Percentiles rank a stretch among this genome's conserved stretches.
These are phyloP conservation scores for Spodoptera picta DNA, from an alignment of 2,888 invertebrate species.

Conservation along the genomic window DNA sequence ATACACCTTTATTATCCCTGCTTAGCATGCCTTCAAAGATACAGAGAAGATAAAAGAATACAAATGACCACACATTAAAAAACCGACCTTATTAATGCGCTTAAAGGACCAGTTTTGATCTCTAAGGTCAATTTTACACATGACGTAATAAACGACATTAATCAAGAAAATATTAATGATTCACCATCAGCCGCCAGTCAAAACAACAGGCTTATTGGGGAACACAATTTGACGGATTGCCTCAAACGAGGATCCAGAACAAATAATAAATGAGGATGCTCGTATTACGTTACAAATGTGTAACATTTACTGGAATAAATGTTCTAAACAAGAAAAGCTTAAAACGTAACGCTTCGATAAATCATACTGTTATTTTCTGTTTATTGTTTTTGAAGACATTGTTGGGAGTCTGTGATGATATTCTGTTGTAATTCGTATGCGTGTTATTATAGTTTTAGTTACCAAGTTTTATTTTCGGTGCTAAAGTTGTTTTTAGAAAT, in stretches of 20 bases:
- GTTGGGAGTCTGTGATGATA: too few relatives aligned
- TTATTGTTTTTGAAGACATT: not conserved
- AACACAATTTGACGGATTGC: constrained; percentile 37
- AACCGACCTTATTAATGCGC: too few relatives aligned
- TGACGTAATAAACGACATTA: constrained; percentile 2
- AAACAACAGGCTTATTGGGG: constrained; percentile 21
- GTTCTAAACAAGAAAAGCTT: not conserved
- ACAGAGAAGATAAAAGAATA: too few relatives aligned
- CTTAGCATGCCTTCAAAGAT: too few relatives aligned
- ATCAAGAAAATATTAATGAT: constrained; percentile 32
- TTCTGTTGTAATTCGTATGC: too few relatives aligned
- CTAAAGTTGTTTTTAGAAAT: too few relatives aligned
- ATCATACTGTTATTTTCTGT: not conserved
- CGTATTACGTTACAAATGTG: constrained; percentile 18
- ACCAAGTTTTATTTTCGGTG: too few relatives aligned
- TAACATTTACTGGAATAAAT: constrained; percentile 12
- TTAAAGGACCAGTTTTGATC: too few relatives aligned
- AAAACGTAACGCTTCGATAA: not conserved
- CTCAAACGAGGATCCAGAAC: constrained; percentile 7
- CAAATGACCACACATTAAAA: too few relatives aligned
- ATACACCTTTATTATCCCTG: too few relatives aligned
- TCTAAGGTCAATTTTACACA: too few relatives aligned
- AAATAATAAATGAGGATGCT: constrained; percentile 30
- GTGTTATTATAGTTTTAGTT: too few relatives aligned
- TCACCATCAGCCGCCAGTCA: constrained; percentile 4